Conservation (phyloP, 2,797 vertebrate genomes). For the Varecia variegata region DNA sequence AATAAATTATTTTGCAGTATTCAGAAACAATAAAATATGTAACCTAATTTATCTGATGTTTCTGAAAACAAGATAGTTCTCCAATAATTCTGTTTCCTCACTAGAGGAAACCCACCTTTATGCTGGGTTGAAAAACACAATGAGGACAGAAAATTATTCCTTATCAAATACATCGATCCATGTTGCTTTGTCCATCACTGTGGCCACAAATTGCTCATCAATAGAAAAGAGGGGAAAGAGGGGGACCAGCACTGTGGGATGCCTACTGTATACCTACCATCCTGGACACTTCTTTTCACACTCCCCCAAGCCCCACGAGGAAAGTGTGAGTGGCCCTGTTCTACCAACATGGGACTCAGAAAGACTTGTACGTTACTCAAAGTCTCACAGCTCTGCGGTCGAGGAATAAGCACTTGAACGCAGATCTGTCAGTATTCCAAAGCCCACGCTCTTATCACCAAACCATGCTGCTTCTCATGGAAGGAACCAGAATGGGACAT, state of each 20-base stretch:
- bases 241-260: neutral
- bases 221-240: neutral
- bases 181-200: neutral
- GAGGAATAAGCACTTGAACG: neutral
- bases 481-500: neutral
- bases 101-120: neutral
- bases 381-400: neutral
- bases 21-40: slow-evolving; percentile 53
- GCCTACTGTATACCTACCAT: neutral
- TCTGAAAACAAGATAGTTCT: slow-evolving; percentile 62
- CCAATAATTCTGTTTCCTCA: slow-evolving; percentile 36
- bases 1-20: slow-evolving; percentile 58
- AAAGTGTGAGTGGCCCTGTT: neutral
- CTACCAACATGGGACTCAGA: neutral
- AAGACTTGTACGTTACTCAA: no score
- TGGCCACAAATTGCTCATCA: neutral
- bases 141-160: neutral
- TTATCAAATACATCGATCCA: neutral
- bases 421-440: neutral
- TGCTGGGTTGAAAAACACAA: slow-evolving; percentile 26
- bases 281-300: no score
- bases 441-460: neutral
- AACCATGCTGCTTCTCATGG: neutral
- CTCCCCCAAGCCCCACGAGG: neutral
- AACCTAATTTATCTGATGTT: slow-evolving; percentile 66